Base-by-base conservation (phyloP, 2,797 vertebrate species). In the Vultur gryphus region DNA sequence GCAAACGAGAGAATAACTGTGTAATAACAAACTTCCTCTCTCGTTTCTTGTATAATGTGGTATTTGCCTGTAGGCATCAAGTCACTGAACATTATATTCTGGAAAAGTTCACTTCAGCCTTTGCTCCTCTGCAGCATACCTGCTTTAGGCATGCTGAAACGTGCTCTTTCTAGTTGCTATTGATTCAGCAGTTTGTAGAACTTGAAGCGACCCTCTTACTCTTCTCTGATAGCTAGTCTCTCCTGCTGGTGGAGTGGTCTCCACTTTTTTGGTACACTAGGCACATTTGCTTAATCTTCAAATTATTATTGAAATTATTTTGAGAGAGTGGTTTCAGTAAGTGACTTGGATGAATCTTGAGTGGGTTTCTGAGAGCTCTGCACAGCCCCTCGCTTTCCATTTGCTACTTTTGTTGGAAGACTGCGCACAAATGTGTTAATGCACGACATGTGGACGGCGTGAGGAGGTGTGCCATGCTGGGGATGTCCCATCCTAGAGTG, bases 1-100 rank as follows among this genome's bases (percentile, higher is more conserved):
- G 65, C 57, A 83, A 71, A 73, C 0, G 11, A 51, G 76, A 72
- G 76, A 29, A 19, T 51, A 78, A 59, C 51, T 69, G 6, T 70
- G 54, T 66, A 69, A 57, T 91, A 87, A 52, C 73, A 82, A 69
- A 79, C 66, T 76, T 95, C 39, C 62, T 87, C 29, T 59, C 39
- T 55, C 6, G 0, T 79, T 78, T 84, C 87, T 66, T 88, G 54
- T 58, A 9, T 31, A 9, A 16, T 15, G 8, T 85, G 70, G 58
- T 87, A 55, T 91, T 93, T 86, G 72, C 93, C 93, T 76, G 87
- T 72, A 82, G 87, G 85, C 76, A 17, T 49, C 29, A 86, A 92
- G 49, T 92, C 65, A 46, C 46, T 82, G 66, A 93, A 48, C 86
- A 52, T 82, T 66, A 7, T 48, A 28, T 62, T 39, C 76, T 91